Evolutionary conservation across 2,113 vertebrate genomes (phyloP), one percentile per base, ranked within the genome.

Genomic region (Podilymbus podiceps): DNA sequence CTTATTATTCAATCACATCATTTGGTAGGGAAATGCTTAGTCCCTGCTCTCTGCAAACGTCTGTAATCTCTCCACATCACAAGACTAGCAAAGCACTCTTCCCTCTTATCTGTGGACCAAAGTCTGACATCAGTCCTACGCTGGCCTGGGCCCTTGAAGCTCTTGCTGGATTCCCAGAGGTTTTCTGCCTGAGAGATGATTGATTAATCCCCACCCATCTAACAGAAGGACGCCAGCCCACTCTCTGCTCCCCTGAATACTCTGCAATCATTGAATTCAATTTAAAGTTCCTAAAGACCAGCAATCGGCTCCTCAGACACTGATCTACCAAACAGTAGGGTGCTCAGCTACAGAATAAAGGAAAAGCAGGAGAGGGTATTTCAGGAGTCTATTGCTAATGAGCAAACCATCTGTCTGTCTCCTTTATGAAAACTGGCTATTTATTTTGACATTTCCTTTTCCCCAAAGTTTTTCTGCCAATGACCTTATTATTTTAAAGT

Each of bases 401-500:
- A 96, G 75, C 4, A 1, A 91, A 95, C 93, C 96, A 97, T 95
- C 96, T 97, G 92, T 84, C 88, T 92, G 62, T 85, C 87, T 49
- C 49, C 83, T 87, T 64, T 40, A 55, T 62, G 92, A 92, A 96
- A 95, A 97, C 4, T 76, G 47, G 62, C 58, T 89, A 69, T 85
- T 91, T 97, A 82, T 88, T 91, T 81, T 89, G 77, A 85, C 55
- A 77, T 82, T 85, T 91, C 66, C 53, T 89, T 94, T 75, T 87
- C 74, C 69, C 66, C 35, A 74, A 88, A 69, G 56, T 64, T 96
- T 82, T 89, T 93, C 58, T 76, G n/a, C 20, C 66, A 80, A 78
- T 69, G 74, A 69, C 58, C 84, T 75, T 89, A 89, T 84, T 90
- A 94, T 92, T 96, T 96, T 88, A 40, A 87, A 84, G 73, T 56